Conservation (phyloP, 2,113 vertebrate genomes). For the Platysternon megacephalum region DNA sequence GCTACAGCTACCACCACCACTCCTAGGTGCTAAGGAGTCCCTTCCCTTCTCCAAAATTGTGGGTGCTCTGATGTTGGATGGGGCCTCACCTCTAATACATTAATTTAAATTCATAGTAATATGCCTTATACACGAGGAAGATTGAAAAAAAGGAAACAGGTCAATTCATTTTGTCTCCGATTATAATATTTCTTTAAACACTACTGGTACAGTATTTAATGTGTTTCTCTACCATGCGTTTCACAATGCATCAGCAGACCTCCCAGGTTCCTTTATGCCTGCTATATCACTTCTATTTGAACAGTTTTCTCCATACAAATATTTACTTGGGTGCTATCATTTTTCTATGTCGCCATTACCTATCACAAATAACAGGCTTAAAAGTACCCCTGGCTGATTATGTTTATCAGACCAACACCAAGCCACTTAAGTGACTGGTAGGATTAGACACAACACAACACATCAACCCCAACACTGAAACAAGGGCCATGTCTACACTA, state of each 20-base stretch:
- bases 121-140: neutral
- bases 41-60: neutral
- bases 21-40: neutral
- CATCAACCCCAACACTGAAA: neutral
- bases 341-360: neutral
- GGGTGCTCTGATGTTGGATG: neutral
- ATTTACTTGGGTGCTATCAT: neutral
- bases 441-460: neutral
- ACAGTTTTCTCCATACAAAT: neutral
- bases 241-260: neutral
- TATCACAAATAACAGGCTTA: neutral
- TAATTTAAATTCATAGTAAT: neutral
- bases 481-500: neutral
- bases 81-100: neutral
- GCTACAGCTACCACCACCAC: neutral
- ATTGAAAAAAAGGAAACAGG: neutral
- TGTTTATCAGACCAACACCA: neutral
- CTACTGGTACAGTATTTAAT: neutral
- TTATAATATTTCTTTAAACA: neutral
- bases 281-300: neutral
- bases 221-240: neutral
- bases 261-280: neutral
- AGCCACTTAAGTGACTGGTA: neutral
- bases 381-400: neutral
- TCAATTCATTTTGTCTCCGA: neutral